phyloP scores from a whole-genome alignment of 2,888 invertebrate genomes.

The Cephus sareptanus region DNA sequence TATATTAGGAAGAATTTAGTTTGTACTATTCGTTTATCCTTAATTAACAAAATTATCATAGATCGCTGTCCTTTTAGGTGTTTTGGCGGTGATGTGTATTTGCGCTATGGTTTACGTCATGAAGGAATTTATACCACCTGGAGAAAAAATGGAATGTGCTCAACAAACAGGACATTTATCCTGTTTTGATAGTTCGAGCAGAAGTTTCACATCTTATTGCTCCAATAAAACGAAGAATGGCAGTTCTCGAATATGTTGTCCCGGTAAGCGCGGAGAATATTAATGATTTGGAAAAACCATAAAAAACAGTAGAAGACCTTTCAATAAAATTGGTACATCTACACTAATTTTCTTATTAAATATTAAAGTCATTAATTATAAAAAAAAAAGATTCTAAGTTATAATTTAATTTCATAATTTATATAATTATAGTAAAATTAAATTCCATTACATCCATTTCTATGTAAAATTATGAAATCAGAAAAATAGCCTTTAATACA shows the following conservation, averaged over 20 bases:
- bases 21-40: neutral
- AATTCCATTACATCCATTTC: neutral
- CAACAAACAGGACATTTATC: conserved; percentile 27
- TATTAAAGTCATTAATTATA: neutral
- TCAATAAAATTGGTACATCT: neutral
- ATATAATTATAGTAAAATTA: neutral
- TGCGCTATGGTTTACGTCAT: conserved; percentile 32
- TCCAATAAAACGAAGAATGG: conserved; percentile 13
- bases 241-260: conserved; percentile 23
- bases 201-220: conserved; percentile 21
- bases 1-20: neutral
- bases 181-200: conserved; percentile 23
- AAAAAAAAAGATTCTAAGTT: neutral
- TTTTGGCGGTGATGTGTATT: conserved; percentile 29
- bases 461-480: neutral
- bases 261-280: conserved; percentile 9
- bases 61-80: conserved; percentile 33
- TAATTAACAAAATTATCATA: conserved; percentile 7
- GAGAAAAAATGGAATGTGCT: conserved; percentile 23
- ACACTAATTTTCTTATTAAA: neutral
- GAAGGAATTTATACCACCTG: conserved; percentile 26
- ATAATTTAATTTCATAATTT: neutral
- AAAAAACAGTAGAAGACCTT: neutral
- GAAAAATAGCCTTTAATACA: too few relatives aligned
- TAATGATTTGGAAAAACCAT: neutral